Evolutionary conservation across 92 coral and sea anemone species (phyloP).

Genomic region (Meandrina meandrites): DNA sequence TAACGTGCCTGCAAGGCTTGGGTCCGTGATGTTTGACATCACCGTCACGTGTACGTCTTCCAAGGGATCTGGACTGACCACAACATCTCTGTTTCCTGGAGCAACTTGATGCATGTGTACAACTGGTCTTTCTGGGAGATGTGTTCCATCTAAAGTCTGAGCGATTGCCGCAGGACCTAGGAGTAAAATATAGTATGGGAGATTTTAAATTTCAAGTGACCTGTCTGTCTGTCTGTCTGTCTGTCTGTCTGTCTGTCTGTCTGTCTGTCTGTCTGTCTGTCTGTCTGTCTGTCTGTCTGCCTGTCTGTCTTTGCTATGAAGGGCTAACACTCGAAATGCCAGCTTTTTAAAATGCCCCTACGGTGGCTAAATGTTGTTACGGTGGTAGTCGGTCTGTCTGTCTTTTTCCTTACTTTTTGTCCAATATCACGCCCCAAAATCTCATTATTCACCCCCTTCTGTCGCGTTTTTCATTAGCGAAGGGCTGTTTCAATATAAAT

Average conservation of each 20-base stretch:
- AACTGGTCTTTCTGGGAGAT: slow-evolving; percentile 50
- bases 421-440: not conserved
- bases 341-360: no score
- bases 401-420: not conserved
- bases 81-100: slow-evolving; percentile 27
- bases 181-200: not conserved
- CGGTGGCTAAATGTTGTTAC: no score
- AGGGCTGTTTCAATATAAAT: no score
- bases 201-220: not conserved
- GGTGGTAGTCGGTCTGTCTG: not conserved
- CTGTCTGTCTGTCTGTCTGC: not conserved
- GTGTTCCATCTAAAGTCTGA: slow-evolving; percentile 74
- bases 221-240: not conserved
- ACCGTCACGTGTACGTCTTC: slow-evolving; percentile 50
- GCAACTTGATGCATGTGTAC: slow-evolving; percentile 35
- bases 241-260: not conserved
- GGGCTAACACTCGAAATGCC: no score
- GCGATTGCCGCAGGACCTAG: slow-evolving; percentile 85
- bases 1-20: slow-evolving; percentile 19
- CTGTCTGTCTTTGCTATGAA: not conserved
- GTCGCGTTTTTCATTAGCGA: no score
- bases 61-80: slow-evolving; percentile 33
- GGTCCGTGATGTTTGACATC: slow-evolving; percentile 44
- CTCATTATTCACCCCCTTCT: no score
- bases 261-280: not conserved